phyloP scores from a whole-genome alignment of 2,113 vertebrate species.

The Arizona elegans region DNA sequence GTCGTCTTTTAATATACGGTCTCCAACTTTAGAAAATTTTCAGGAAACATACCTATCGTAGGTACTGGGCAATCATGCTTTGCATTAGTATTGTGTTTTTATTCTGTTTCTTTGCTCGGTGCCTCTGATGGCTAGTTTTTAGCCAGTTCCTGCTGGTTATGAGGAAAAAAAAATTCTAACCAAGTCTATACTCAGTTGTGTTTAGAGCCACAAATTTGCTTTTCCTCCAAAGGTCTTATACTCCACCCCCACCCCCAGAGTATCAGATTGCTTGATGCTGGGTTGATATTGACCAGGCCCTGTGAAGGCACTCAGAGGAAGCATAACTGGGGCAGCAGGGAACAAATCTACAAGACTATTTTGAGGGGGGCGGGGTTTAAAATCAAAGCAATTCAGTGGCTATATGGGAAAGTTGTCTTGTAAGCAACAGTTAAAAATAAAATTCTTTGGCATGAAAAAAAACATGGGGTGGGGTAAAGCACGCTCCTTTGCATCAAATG shows the following conservation, averaged over 20 bases:
- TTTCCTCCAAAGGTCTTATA: slow-evolving; percentile 36
- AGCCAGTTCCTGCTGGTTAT: slow-evolving; percentile 44
- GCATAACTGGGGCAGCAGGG: not conserved
- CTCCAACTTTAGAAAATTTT: not conserved
- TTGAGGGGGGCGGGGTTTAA: not conserved
- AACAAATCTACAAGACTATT: not conserved
- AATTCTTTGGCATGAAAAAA: not conserved
- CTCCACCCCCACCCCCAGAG: not conserved
- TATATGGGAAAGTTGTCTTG: not conserved
- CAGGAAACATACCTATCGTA: not conserved
- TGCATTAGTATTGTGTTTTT: slow-evolving; percentile 34
- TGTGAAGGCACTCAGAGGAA: not conserved
- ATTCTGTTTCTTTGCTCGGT: slow-evolving; percentile 43
- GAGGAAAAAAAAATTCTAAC: not conserved
- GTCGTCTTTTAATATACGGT: not conserved
- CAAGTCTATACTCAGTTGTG: slow-evolving; percentile 27
- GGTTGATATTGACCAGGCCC: not conserved
- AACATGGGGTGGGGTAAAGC: not conserved
- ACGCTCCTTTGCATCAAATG: not conserved
- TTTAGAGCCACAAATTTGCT: slow-evolving; percentile 18
- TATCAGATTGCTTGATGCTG: not conserved
- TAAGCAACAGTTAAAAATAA: not conserved
- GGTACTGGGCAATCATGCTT: slow-evolving; percentile 13
- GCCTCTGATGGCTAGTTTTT: slow-evolving; percentile 41
- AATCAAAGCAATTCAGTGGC: not conserved